A percentile compares a stretch with the other conserved stretches of the same genome.
Conservation (phyloP, 2,113 vertebrate genomes). For the Rhea americana region DNA sequence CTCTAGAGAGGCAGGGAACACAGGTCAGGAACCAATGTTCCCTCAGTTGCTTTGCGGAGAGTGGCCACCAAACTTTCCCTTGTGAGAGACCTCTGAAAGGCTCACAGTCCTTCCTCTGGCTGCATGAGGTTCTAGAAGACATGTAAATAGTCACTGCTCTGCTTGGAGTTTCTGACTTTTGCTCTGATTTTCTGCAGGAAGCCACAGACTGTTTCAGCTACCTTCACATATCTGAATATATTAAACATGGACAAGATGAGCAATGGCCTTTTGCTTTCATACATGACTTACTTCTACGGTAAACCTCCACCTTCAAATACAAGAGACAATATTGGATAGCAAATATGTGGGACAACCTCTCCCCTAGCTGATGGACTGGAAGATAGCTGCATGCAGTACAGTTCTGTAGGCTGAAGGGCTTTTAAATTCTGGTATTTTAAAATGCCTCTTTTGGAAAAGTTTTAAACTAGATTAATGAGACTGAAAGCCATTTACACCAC, state of each 20-base stretch:
- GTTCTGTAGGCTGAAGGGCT: background rate
- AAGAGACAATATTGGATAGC: background rate
- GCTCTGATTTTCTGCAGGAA: slow-evolving; percentile 16
- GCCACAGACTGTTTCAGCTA: background rate
- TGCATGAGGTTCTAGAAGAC: rapidly evolving
- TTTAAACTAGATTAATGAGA: slow-evolving; percentile 17
- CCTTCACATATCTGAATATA: background rate
- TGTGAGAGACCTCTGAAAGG: background rate
- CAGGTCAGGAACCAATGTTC: background rate
- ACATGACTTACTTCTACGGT: background rate
- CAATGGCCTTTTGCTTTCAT: background rate
- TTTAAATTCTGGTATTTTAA: background rate
- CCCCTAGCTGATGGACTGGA: background rate
- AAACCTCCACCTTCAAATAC: background rate
- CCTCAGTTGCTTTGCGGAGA: background rate
- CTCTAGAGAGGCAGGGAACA: background rate
- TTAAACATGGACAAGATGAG: background rate
- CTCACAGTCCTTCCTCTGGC: background rate
- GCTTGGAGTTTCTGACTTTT: background rate
- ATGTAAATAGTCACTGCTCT: background rate
- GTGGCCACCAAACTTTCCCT: background rate
- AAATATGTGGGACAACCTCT: rapidly evolving
- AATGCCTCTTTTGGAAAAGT: background rate
- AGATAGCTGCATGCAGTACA: background rate
- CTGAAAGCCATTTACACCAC: slow-evolving; percentile 4